phyloP scores from a whole-genome alignment of 1,140 invertebrate genomes.

The Drosophila willistoni region DNA sequence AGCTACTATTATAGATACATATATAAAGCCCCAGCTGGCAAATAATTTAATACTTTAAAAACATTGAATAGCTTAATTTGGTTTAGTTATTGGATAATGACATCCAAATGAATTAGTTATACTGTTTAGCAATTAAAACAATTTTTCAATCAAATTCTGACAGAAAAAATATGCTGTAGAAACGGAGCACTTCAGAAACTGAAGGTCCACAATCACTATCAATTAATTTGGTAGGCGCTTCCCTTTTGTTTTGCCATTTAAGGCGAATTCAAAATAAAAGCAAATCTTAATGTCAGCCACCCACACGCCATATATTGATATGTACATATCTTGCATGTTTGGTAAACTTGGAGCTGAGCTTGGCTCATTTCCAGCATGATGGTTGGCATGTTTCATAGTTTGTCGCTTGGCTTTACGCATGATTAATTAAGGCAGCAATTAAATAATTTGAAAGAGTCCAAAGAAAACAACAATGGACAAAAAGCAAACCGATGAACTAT shows the following conservation, averaged over 20 bases:
- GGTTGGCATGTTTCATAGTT: slow-evolving; percentile 31
- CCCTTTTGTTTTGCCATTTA: slow-evolving; percentile 53
- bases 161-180: slow-evolving; percentile 22
- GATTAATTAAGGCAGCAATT: slow-evolving; percentile 73
- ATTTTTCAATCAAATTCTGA: slow-evolving; percentile 46
- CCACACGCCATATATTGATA: slow-evolving; percentile 28
- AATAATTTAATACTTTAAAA: background rate
- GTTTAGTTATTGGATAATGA: slow-evolving; percentile 37
- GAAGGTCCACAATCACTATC: slow-evolving; percentile 37
- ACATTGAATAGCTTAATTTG: slow-evolving; percentile 3
- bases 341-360: slow-evolving; percentile 26
- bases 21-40: slow-evolving; percentile 42
- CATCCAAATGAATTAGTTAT: too few species aligned
- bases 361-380: slow-evolving; percentile 54
- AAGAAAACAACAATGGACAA: slow-evolving; percentile 31
- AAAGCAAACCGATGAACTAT: slow-evolving; percentile 25
- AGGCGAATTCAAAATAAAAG: slow-evolving; percentile 26
- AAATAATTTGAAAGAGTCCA: slow-evolving; percentile 62
- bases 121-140: slow-evolving; percentile 27
- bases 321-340: background rate
- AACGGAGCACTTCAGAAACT: background rate
- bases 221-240: slow-evolving; percentile 48
- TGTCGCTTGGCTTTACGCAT: slow-evolving; percentile 54
- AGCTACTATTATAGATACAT: slow-evolving; percentile 30
- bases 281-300: slow-evolving; percentile 12